A percentile compares a stretch with the other conserved stretches of the same genome.
Evolutionary conservation across 2,797 vertebrate species (phyloP).

Genomic region (Sebastiscus tertius): DNA sequence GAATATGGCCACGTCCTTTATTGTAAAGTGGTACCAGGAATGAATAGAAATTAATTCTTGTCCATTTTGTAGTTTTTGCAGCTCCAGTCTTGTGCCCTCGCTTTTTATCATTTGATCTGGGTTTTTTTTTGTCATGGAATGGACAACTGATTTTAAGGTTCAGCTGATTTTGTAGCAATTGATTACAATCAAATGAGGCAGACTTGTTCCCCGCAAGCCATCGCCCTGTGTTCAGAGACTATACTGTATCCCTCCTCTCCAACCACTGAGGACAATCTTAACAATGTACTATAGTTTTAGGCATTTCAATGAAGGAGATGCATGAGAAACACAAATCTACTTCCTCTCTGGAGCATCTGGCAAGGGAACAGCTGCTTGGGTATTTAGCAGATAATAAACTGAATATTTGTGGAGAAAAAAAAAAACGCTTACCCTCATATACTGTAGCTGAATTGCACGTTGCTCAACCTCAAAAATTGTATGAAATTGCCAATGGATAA

Average conservation of each 20-base stretch:
- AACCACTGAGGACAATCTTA: conserved; percentile 72
- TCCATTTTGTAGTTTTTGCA: conserved; percentile 31
- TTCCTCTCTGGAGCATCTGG: conserved; percentile 45
- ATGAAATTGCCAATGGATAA: conserved; percentile 65
- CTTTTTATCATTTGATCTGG: conserved; percentile 12
- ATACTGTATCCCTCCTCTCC: conserved; percentile 60
- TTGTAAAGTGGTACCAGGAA: conserved; percentile 53
- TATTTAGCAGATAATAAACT: conserved; percentile 51
- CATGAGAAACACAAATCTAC: conserved; percentile 50
- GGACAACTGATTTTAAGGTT: conserved; percentile 27
- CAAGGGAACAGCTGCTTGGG: conserved; percentile 54
- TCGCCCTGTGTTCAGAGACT: conserved; percentile 44
- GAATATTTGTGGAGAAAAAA: conserved; percentile 41
- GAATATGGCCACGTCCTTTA: conserved; percentile 49
- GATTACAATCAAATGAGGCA: conserved; percentile 67
- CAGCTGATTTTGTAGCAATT: conserved; percentile 57
- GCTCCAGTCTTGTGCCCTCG: conserved; percentile 7
- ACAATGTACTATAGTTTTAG: conserved; percentile 58
- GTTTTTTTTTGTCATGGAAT: conserved; percentile 1
- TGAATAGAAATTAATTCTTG: conserved; percentile 27
- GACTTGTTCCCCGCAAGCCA: conserved; percentile 41
- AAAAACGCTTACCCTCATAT: conserved; percentile 55
- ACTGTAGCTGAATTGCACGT: conserved; percentile 80
- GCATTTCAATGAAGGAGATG: conserved; percentile 53
- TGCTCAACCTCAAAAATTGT: conserved; percentile 69